These are phyloP conservation scores for Leptinotarsa undecemlineata DNA, from an alignment of 1,140 invertebrate species.

Conservation along the genomic window DNA sequence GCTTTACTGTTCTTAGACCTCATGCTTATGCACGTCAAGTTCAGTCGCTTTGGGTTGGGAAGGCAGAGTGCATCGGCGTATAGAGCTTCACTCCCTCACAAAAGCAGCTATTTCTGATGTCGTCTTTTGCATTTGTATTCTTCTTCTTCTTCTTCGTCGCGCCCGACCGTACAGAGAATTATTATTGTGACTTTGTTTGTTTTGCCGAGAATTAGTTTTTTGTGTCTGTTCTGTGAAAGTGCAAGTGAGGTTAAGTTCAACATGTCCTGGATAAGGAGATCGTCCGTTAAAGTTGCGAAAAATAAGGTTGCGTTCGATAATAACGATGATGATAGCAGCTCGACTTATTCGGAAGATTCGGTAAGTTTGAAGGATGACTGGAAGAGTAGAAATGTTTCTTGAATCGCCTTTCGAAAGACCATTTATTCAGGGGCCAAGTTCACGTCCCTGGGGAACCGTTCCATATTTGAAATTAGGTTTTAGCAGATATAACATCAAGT, in stretches of 20 bases:
- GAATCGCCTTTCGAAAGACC: background rate
- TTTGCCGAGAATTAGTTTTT: background rate
- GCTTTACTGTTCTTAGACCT: conserved; percentile 31
- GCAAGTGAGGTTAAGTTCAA: conserved; percentile 19
- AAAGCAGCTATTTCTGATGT: conserved; percentile 8
- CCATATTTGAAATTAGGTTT: background rate
- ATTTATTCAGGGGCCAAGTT: background rate
- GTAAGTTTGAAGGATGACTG: conserved; percentile 28
- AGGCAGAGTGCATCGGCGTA: conserved; percentile 7
- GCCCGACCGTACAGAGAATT: background rate
- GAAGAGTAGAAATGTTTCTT: background rate
- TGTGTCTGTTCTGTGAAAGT: conserved; percentile 8
- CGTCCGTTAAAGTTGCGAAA: conserved; percentile 19
- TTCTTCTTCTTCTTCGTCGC: background rate
- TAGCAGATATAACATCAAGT: no score
- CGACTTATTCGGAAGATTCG: conserved; percentile 43
- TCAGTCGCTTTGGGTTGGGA: conserved; percentile 20
- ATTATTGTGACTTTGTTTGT: background rate
- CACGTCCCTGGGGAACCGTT: background rate
- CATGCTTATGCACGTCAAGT: conserved; percentile 19
- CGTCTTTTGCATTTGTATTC: conserved; percentile 3
- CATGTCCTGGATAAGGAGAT: conserved; percentile 41
- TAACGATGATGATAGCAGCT: conserved; percentile 35
- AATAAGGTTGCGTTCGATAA: background rate
- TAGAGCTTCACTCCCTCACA: background rate